Base-by-base conservation (phyloP, 2,797 vertebrate species). In the Girardinus metallicus region DNA sequence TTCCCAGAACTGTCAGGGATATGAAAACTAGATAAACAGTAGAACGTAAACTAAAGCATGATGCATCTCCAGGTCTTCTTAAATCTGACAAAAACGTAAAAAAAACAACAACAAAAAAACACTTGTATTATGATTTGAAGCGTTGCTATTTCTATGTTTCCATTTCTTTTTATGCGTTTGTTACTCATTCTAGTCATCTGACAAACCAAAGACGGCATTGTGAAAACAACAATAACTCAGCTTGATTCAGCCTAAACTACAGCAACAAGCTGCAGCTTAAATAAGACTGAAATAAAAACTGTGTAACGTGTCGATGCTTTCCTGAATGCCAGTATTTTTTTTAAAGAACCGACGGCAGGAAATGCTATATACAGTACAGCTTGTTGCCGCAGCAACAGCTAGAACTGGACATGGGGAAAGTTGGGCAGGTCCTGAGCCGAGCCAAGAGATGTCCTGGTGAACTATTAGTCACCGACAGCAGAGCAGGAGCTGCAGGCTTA, bases 351-450 rank as follows among this genome's bases (percentile, higher is more conserved):
- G 85, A 71, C 84, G 55, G 64, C 46, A 55, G 43, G 60, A 81
- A 75, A 89, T 89, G 83, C 92, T 93, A 88, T 90, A 88, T 88
- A 84, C 91, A 86, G 88, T 80, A 57, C 85, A 83, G 88, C 89
- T 87, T 74, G 94, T 95, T 96, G 93, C 94, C 93, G 89, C 83
- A 94, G 94, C 93, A 95, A 95, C 94, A 83, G 86, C 86, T 83
- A 39, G 87, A 91, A 91, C 87, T 90, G 88, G 92, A 95, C 85
- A 74, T 85, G 88, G 80, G 77, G 80, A 91, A 92, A 92, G 82
- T 87, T 49, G 87, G 86, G 86, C 81, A 82, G 86, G 83, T 89
- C 88, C 82, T 87, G 82, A 80, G 84, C 76, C 66, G 86, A 88
- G 88, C 87, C 82, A 82, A 91, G 89, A 78, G 80, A 21, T 80